Evolutionary conservation across 2,113 vertebrate species (phyloP).

Genomic region (Oncorhynchus nerka): DNA sequence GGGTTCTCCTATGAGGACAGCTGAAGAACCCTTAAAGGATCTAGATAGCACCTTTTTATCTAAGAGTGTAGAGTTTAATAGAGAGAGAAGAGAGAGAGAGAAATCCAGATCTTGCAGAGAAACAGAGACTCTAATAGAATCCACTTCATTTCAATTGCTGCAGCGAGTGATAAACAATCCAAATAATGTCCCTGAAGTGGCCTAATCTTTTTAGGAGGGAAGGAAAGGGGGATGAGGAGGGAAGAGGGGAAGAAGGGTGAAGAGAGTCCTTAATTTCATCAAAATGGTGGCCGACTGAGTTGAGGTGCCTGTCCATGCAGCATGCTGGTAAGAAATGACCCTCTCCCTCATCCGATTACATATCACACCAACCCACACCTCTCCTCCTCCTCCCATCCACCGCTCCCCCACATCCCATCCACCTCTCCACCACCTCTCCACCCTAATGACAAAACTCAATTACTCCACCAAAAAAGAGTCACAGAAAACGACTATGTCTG

Average conservation of each 20-base stretch:
- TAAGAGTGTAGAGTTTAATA: background rate
- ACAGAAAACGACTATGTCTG: conserved; percentile 22
- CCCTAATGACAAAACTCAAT: conserved; percentile 66
- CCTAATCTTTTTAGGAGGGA: conserved; percentile 64
- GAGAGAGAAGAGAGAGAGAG: conserved; percentile 4
- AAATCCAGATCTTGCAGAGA: conserved; percentile 48
- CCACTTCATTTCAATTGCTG: conserved; percentile 70
- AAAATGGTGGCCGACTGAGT: conserved; percentile 60
- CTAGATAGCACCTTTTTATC: no score
- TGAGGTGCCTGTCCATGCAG: conserved; percentile 56
- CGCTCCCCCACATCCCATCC: conserved; percentile 8
- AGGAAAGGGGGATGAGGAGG: conserved; percentile 36
- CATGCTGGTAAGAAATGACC: conserved; percentile 48
- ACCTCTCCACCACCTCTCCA: conserved; percentile 53
- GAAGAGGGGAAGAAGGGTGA: conserved; percentile 36
- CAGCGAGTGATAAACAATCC: conserved; percentile 68
- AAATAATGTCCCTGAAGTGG: conserved; percentile 70
- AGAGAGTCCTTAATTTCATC: conserved; percentile 69
- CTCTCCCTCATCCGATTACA: conserved; percentile 64
- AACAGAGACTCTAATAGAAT: conserved; percentile 46
- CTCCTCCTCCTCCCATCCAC: background rate
- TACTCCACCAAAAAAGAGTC: conserved; percentile 56
- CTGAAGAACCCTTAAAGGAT: no score
- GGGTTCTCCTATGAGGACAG: no score
- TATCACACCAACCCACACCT: conserved; percentile 26